phyloP scores from a whole-genome alignment of 2,888 invertebrate species.

The Girardia tigrina region DNA sequence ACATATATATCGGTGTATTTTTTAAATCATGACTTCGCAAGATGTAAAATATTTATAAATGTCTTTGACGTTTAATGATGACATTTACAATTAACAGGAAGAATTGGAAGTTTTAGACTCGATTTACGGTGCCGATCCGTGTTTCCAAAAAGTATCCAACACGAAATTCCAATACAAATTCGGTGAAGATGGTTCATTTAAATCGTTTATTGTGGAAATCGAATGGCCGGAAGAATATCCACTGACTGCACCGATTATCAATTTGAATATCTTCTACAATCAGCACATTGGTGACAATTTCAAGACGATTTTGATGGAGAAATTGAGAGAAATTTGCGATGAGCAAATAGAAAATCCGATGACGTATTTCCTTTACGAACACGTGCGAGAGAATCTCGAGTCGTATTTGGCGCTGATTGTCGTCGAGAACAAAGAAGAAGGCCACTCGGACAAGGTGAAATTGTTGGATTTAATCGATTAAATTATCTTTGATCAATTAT shows the following conservation, averaged over 20 bases:
- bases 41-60: background rate
- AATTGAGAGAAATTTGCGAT: background rate
- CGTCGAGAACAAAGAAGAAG: background rate
- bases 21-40: slow-evolving; percentile 4
- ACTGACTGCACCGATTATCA: background rate
- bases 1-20: too few relatives aligned
- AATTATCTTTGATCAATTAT: too few relatives aligned
- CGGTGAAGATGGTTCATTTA: background rate
- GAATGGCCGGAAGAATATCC: slow-evolving; percentile 1
- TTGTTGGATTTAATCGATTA: too few relatives aligned
- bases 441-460: background rate
- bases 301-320: background rate
- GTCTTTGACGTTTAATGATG: background rate
- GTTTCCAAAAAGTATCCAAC: background rate
- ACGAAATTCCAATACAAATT: slow-evolving; percentile 5
- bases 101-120: slow-evolving; percentile 5
- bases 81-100: background rate
- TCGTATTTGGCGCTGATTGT: background rate
- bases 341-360: background rate
- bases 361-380: background rate
- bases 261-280: background rate
- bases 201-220: background rate
- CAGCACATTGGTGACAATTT: background rate
- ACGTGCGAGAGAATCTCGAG: background rate
- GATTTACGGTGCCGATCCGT: background rate